Percentiles rank a stretch among this genome's conserved stretches.
Evolutionary conservation across 92 coral and sea anemone genomes (phyloP).

Genomic region (Epizoanthus ramosus): DNA sequence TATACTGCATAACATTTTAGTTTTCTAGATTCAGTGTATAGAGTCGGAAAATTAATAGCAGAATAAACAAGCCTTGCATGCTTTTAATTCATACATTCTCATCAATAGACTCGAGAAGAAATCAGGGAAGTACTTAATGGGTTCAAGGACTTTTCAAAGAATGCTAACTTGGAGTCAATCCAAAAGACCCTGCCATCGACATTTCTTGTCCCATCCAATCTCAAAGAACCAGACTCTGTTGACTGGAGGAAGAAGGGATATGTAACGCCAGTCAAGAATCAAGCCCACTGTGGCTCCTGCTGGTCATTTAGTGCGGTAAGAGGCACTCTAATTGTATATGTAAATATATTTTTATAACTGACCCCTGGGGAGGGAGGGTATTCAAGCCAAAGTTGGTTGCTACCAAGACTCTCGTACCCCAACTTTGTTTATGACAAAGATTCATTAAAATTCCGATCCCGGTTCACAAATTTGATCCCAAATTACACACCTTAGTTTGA

Average conservation of each 20-base stretch:
- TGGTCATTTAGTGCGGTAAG: constrained; percentile 97
- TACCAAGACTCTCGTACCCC: too few species aligned
- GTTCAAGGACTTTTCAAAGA: constrained; percentile 42
- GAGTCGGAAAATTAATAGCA: too few species aligned
- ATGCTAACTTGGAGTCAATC: constrained; percentile 37
- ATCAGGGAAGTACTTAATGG: constrained; percentile 65
- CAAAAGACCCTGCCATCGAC: constrained; percentile 55
- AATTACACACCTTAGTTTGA: too few species aligned
- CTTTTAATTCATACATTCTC: not conserved
- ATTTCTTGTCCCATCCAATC: constrained; percentile 77
- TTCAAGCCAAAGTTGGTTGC: not conserved
- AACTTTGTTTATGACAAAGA: too few species aligned
- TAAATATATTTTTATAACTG: not conserved
- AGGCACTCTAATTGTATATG: not conserved
- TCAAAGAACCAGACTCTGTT: constrained; percentile 61
- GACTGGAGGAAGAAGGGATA: constrained; percentile 95
- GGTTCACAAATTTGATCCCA: too few species aligned
- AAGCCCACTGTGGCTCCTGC: constrained; percentile 91
- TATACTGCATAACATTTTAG: not conserved
- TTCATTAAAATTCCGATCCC: too few species aligned
- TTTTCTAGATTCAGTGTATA: not conserved
- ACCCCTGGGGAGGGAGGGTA: too few species aligned
- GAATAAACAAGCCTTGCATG: too few species aligned
- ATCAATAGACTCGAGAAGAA: constrained; percentile 75
- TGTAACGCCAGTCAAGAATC: constrained; percentile 93